Conservation (phyloP, 2,113 vertebrate species). For the Macaca nemestrina region DNA sequence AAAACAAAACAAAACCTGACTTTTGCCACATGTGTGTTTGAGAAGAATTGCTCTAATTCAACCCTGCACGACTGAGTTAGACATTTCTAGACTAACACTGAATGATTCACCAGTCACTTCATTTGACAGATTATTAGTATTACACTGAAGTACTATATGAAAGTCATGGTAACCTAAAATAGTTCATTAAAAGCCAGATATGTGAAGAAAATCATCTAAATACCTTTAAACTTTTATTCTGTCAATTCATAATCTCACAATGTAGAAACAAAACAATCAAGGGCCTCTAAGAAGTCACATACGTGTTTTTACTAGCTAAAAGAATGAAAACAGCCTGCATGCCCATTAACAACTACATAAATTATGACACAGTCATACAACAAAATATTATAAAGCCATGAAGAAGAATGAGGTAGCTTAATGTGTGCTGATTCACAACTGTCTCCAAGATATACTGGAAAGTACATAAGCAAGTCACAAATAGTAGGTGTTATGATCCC, state of each 20-base stretch:
- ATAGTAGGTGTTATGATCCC: background rate
- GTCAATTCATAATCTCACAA: background rate
- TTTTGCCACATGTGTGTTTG: background rate
- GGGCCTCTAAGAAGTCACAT: background rate
- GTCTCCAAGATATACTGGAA: background rate
- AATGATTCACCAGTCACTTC: constrained; percentile 1
- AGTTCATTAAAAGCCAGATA: constrained; percentile 39
- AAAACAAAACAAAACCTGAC: background rate
- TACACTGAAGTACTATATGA: background rate
- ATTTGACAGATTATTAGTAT: constrained; percentile 28
- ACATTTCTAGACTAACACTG: background rate
- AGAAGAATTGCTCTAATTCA: background rate
- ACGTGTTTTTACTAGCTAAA: background rate
- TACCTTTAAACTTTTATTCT: constrained; percentile 44
- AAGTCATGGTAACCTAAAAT: constrained; percentile 3
- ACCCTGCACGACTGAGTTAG: background rate
- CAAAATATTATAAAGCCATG: background rate
- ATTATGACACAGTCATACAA: background rate
- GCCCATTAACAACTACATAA: background rate
- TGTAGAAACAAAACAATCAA: background rate
- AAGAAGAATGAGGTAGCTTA: background rate
- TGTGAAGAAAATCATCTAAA: background rate
- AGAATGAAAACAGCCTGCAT: background rate
- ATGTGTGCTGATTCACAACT: background rate
- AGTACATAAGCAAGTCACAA: background rate